phyloP scores from a whole-genome alignment of 2,797 vertebrate species.

The Gymnocypris eckloni region DNA sequence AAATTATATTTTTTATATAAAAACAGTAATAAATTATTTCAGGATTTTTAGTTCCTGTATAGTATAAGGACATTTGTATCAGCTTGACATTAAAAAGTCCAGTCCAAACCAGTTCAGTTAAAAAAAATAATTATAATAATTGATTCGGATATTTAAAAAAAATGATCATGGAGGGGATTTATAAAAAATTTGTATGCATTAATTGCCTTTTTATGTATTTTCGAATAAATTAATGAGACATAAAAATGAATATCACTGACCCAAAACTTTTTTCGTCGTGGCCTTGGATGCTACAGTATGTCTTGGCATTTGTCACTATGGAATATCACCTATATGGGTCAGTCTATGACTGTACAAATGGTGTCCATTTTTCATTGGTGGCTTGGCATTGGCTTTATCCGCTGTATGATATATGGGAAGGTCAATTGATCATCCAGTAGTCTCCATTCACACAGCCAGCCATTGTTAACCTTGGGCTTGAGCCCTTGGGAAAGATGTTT shows the following conservation, averaged over 20 bases:
- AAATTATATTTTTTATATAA: background rate
- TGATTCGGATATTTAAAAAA: no score
- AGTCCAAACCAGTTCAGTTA: background rate
- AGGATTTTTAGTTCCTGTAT: background rate
- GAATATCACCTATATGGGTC: conserved; percentile 23
- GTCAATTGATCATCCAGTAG: conserved; percentile 77
- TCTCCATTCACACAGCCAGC: conserved; percentile 72
- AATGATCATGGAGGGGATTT: no score
- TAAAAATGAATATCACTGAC: background rate
- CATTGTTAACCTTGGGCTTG: conserved; percentile 74
- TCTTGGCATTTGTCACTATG: background rate
- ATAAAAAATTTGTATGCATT: no score
- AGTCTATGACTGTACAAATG: conserved; percentile 58
- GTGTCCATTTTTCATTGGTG: conserved; percentile 41
- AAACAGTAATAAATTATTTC: background rate
- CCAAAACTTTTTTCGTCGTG: background rate
- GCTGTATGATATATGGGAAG: conserved; percentile 68
- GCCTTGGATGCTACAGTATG: conserved; percentile 14
- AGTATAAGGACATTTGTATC: background rate
- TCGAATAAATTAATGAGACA: background rate
- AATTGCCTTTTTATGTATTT: background rate
- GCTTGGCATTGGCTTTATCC: conserved; percentile 71
- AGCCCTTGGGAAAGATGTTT: conserved; percentile 59
- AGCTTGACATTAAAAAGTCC: background rate
- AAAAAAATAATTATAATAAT: no score